Conservation (phyloP, 2,888 invertebrate genomes). For the Kuschelorhynchus macadamiae region DNA sequence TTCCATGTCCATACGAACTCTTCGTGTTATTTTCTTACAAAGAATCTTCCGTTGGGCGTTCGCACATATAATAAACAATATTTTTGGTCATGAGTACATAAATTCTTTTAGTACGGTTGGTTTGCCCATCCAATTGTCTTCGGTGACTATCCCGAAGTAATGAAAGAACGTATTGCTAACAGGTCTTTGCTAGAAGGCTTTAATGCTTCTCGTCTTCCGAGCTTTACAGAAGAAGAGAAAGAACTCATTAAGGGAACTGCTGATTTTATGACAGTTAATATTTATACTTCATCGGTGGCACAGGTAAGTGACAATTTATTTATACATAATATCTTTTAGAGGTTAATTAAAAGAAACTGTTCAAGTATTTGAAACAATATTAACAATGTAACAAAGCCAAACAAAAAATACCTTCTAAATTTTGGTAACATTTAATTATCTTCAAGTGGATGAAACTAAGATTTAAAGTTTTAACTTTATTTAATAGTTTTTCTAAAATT, state of each 20-base stretch:
- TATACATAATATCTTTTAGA: not conserved
- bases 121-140: conserved; percentile 42
- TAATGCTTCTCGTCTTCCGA: conserved; percentile 33
- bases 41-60: too few relatives aligned
- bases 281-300: conserved; percentile 72
- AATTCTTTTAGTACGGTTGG: conserved; percentile 48
- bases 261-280: conserved; percentile 84
- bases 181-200: conserved; percentile 39
- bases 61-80: too few relatives aligned
- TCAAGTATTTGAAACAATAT: not conserved
- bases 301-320: conserved; percentile 7
- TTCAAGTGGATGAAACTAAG: too few relatives aligned
- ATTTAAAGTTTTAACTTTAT: too few relatives aligned
- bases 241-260: conserved; percentile 66
- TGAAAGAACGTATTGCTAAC: conserved; percentile 38
- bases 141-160: conserved; percentile 44
- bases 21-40: too few relatives aligned
- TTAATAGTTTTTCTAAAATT: too few relatives aligned
- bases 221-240: conserved; percentile 40
- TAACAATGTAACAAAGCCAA: not conserved
- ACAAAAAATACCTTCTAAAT: too few relatives aligned
- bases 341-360: not conserved
- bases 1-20: too few relatives aligned
- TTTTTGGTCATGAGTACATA: too few relatives aligned
- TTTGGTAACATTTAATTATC: too few relatives aligned